Evolutionary conservation across 2,113 vertebrate genomes (phyloP), one percentile per base, ranked within the genome.

Genomic region (Tetrax tetrax): DNA sequence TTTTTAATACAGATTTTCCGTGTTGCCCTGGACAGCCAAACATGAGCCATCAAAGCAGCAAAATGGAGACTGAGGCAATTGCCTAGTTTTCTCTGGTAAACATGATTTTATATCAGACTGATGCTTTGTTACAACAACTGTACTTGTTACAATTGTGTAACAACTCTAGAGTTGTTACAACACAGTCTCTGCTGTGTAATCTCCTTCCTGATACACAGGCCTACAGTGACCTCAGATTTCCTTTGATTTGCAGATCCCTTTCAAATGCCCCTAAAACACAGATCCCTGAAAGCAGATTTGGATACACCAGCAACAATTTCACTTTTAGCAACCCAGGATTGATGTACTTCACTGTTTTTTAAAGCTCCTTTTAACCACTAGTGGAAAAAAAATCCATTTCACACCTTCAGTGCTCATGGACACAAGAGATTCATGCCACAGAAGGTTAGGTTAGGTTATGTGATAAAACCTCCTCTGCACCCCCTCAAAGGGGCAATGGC

Each of bases 331-430:
- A 16, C 29, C 68, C 15, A 41, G 7, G 35, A 81, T 33, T 37
- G 2, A 65, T 0, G 0, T 22, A 20, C 14, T 53, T 28, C 10
- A 69, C 7, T 2, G 1, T 3, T 87, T 84, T 51, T 43, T 27
- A 87, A 70, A 84, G 31, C 28, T 53, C 35, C 2, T 80, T 89
- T 84, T 38, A 74, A 84, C 13, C 16, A 35, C 12, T n/a, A 21
- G 10, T 28, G 17, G 18, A 24, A 53, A 74, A 74, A 38, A 89
- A 72, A 64, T 0, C 5, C 71, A 28, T 14, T 14, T 29, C n/a
- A 29, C 0, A 19, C 31, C 38, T 64, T 88, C 60, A 23, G 8
- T 14, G 15, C 59, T 11, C n/a, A 54, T 0, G 8, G 16, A 14
- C 1, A 1, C 23, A 37, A 50, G 25, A 50, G 27, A 45, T 25